These are phyloP conservation scores for Sapayoa aenigma DNA, from an alignment of 2,113 vertebrate species.

Conservation along the genomic window DNA sequence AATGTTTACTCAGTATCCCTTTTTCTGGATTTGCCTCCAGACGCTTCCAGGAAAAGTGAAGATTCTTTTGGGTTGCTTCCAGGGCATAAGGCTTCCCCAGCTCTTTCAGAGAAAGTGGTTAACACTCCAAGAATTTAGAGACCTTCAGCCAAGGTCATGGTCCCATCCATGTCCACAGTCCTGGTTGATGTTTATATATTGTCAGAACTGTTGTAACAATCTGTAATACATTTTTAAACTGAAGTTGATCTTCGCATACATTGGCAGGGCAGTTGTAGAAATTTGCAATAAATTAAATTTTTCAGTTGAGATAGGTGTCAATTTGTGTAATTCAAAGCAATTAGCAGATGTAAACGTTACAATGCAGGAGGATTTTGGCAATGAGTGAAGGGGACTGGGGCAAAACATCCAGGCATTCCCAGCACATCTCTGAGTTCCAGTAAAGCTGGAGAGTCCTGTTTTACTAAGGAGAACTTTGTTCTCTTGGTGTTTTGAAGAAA, in stretches of 20 bases:
- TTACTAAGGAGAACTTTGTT: not conserved
- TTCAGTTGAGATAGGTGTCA: not conserved
- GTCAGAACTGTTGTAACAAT: accelerated
- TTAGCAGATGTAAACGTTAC: not conserved
- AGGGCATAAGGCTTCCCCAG: not conserved
- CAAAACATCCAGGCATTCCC: not conserved
- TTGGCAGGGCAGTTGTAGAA: not conserved
- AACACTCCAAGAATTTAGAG: not conserved
- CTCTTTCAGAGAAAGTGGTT: not conserved
- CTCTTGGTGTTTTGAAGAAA: not conserved
- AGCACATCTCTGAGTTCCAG: not conserved
- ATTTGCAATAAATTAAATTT: not conserved
- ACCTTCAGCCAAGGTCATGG: not conserved
- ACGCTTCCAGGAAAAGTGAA: not conserved
- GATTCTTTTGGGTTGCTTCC: not conserved
- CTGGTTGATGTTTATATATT: not conserved
- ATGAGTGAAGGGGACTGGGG: not conserved
- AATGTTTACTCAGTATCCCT: not conserved
- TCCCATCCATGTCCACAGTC: not conserved
- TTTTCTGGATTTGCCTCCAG: not conserved
- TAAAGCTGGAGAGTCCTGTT: not conserved
- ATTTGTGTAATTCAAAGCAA: not conserved
- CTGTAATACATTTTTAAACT: not conserved
- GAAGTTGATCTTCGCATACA: no score
- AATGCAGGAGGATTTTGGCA: no score